phyloP scores from a whole-genome alignment of 2,797 vertebrate species.

The Chelon auratus region DNA sequence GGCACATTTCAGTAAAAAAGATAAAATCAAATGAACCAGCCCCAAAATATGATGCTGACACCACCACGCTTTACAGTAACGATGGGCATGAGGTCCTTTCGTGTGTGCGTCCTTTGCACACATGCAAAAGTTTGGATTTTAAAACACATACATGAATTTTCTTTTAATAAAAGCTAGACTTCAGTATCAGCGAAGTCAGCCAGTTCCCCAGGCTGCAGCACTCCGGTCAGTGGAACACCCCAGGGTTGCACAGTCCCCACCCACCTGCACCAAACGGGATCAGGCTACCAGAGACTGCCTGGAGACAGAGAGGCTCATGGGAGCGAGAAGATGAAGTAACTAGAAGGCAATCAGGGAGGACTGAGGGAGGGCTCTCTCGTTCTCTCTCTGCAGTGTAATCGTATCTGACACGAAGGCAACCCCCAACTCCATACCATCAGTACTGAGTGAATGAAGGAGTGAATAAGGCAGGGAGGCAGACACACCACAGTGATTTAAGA shows the following conservation, averaged over 20 bases:
- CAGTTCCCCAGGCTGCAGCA: conserved; percentile 3
- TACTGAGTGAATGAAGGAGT: conserved; percentile 3
- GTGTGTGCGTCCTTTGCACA: too few relatives aligned
- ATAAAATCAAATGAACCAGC: too few relatives aligned
- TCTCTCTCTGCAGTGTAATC: conserved; percentile 61
- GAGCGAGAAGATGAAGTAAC: conserved; percentile 61
- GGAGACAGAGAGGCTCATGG: conserved; percentile 43
- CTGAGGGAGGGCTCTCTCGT: conserved; percentile 6
- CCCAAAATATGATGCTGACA: too few relatives aligned
- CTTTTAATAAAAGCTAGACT: neutral
- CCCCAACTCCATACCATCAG: conserved; percentile 20
- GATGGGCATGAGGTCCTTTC: too few relatives aligned
- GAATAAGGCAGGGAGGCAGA: neutral
- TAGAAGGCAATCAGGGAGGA: conserved; percentile 2
- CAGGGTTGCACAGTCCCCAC: neutral
- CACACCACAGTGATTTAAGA: neutral
- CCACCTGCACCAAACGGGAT: conserved; percentile 17
- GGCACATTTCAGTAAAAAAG: too few relatives aligned
- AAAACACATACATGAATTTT: neutral
- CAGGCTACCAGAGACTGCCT: conserved; percentile 40
- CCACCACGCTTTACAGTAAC: too few relatives aligned
- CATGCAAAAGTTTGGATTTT: neutral
- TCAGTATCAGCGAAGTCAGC: neutral
- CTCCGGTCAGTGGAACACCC: conserved; percentile 6
- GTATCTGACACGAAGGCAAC: conserved; percentile 38